Base-by-base conservation (phyloP, 2,888 invertebrate species). In the Sphaerophoria taeniata region DNA sequence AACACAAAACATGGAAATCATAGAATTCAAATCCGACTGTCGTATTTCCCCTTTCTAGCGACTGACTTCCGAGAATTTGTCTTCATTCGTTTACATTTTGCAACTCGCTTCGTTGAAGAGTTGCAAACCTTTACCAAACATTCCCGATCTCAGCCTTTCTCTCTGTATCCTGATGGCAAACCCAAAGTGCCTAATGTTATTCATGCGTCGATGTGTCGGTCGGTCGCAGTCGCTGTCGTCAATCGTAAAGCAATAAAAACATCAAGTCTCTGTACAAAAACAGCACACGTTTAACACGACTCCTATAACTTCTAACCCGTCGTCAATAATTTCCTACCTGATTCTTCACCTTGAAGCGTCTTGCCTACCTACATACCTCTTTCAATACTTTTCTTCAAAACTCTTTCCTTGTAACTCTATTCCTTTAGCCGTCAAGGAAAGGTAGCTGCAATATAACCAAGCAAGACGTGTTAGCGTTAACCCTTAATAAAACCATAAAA, bases 401-500 rank as follows among this genome's bases (percentile, higher is more conserved):
- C 86, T 86, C 86, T 86, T 86, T 86, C 86, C 61, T 47, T 86
- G 74, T 75, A 86, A 86, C 86, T 86, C 85, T 86, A 86, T 74
- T 77, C 70, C 49, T 5, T 9, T 24, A 12, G 0, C 24, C 43
- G 14, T 9, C 6, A 45, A 70, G 47, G 71, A 56, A 81, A 82
- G 86, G 81, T 78, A 78, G 60, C 72, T 49, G 24, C 12, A 34
- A 60, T 43, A 58, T 61, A 56, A 56, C 72, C 51, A 73, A 77
- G 67, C 51, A 73, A 77, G 67, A 76, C 84, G 86, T 88, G 89
- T 89, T 90, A 90, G 90, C 90, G 89, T 89, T 90, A 90, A 90
- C 90, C 90, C 90, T 90, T 88, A 90, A 90, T 90, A 90, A 90
- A 90, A 90, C 90, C 90, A 90, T 90, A 90, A 90, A 90, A 90